These are phyloP conservation scores for Caenorhabditis becei DNA, from an alignment of 2,888 invertebrate species.

Conservation along the genomic window DNA sequence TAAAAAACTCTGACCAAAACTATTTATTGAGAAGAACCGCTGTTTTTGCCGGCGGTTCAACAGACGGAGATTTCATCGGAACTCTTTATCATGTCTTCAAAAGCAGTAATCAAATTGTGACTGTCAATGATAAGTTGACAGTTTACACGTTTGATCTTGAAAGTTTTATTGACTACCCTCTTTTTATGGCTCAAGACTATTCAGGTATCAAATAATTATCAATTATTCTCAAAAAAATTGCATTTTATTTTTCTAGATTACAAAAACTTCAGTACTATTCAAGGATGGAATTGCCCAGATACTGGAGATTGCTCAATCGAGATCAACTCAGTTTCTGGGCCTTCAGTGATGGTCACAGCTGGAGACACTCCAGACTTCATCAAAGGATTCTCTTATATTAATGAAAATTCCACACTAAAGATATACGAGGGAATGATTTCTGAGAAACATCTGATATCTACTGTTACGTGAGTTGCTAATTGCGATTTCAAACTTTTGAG, in stretches of 20 bases:
- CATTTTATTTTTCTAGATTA: background rate
- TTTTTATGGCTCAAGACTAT: slow-evolving; percentile 5
- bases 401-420: background rate
- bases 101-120: background rate
- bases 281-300: background rate
- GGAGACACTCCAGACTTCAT: background rate
- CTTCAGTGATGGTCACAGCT: background rate
- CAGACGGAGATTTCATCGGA: background rate
- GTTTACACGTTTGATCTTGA: background rate
- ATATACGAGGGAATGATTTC: background rate
- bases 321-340: background rate
- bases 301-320: background rate
- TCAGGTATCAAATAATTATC: background rate
- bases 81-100: background rate
- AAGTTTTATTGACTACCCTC: background rate
- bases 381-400: background rate
- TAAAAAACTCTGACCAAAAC: background rate
- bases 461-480: background rate
- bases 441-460: background rate
- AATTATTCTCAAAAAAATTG: background rate
- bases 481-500: no score
- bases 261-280: background rate
- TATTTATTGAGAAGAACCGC: background rate
- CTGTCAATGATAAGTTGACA: slow-evolving; percentile 2
- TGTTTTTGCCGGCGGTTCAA: background rate